Percentiles rank a stretch among this genome's conserved stretches.
Conservation (phyloP, 2,888 invertebrate genomes). For the Nezara viridula region DNA sequence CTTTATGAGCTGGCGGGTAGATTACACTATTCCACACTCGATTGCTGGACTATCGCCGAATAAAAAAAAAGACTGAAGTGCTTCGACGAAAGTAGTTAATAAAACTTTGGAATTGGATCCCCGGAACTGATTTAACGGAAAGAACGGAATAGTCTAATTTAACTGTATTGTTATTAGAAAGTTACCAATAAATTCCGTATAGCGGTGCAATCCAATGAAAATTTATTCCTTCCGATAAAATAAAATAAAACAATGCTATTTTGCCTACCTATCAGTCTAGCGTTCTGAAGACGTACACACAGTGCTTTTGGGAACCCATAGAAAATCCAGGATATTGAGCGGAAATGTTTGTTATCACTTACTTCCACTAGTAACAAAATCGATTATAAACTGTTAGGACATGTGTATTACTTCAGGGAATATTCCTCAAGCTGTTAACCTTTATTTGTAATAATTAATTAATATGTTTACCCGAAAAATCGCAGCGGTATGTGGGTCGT, state of each 20-base stretch:
- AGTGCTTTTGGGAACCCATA: too few relatives aligned
- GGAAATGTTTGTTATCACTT: too few relatives aligned
- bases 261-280: too few relatives aligned
- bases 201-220: background rate
- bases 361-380: too few relatives aligned
- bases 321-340: too few relatives aligned
- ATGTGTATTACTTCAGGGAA: background rate
- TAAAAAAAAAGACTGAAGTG: background rate
- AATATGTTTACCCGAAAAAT: too few relatives aligned
- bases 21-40: background rate
- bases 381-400: background rate
- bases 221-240: too few relatives aligned
- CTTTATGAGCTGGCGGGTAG: background rate
- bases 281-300: too few relatives aligned
- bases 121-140: background rate
- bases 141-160: background rate
- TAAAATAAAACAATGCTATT: too few relatives aligned
- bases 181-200: background rate
- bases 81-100: background rate
- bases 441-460: background rate
- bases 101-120: conserved; percentile 2
- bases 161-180: background rate
- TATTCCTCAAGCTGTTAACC: background rate
- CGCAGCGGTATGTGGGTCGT: too few relatives aligned
- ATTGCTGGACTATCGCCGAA: background rate